These are phyloP conservation scores for Pelobates fuscus DNA, from an alignment of 2,113 vertebrate species.

Conservation along the genomic window DNA sequence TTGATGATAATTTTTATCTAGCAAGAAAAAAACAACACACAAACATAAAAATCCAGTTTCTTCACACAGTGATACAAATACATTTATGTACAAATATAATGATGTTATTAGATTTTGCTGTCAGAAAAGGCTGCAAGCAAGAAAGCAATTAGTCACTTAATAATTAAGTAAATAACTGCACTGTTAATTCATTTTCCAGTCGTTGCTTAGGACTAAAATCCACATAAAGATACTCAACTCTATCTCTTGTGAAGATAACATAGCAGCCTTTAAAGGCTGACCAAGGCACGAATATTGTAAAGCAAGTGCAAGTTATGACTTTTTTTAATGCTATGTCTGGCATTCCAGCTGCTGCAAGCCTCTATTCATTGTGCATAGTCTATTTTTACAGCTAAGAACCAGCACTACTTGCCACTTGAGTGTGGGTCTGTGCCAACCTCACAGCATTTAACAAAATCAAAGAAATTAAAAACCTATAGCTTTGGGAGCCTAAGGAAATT, in stretches of 20 bases:
- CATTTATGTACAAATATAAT: slow-evolving; percentile 41
- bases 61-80: slow-evolving; percentile 7
- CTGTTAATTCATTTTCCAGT: slow-evolving; percentile 24
- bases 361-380: no score
- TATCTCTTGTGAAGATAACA: slow-evolving; percentile 22
- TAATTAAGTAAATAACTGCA: slow-evolving; percentile 48
- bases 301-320: no score
- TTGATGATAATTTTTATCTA: slow-evolving; percentile 16
- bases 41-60: background rate
- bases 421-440: no score
- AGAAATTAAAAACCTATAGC: no score
- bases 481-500: no score
- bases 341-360: background rate
- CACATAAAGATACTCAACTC: slow-evolving; percentile 23
- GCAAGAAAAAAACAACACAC: no score
- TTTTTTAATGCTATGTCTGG: no score
- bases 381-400: no score
- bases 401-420: no score
- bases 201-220: slow-evolving; percentile 47
- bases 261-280: slow-evolving; percentile 16
- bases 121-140: slow-evolving; percentile 7
- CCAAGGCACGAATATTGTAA: no score
- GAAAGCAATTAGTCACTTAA: slow-evolving; percentile 41
- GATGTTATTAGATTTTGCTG: slow-evolving; percentile 3
- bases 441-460: no score